Evolutionary conservation across 2,888 invertebrate genomes (phyloP).

Genomic region (Microdon myrmicae): DNA sequence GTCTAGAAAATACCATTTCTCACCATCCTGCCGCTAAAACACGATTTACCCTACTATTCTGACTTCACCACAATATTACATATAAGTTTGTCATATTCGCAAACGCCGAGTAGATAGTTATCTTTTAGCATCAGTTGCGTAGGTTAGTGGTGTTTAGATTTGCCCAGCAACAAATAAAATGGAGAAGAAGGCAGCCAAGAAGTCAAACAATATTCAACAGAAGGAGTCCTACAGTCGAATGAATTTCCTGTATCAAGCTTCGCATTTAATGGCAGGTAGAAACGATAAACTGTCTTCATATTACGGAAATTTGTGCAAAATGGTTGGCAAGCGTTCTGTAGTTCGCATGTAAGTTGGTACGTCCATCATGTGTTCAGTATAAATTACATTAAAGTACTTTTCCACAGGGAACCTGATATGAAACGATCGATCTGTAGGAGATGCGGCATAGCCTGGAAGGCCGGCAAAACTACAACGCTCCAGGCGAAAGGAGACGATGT

Average conservation of each 20-base stretch:
- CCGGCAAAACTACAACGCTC: conserved; percentile 60
- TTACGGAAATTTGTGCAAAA: conserved; percentile 63
- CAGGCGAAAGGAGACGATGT: conserved; percentile 25
- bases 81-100: no score
- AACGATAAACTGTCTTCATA: conserved; percentile 61
- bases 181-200: no score
- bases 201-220: no score
- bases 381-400: conserved; percentile 5
- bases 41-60: no score
- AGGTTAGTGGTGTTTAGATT: no score
- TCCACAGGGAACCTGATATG: conserved; percentile 61
- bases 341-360: conserved; percentile 60
- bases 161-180: no score
- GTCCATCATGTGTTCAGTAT: neutral
- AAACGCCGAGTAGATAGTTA: no score
- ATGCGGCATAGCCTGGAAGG: conserved; percentile 60
- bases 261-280: conserved; percentile 61
- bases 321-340: conserved; percentile 62
- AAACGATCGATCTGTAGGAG: conserved; percentile 64
- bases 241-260: conserved; percentile 66
- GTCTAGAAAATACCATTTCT: no score
- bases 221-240: conserved; percentile 61
- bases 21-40: no score
- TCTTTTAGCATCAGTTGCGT: no score
- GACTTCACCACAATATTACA: no score